Conservation (phyloP, 2,888 invertebrate species). For the Sminthurides aquaticus region DNA sequence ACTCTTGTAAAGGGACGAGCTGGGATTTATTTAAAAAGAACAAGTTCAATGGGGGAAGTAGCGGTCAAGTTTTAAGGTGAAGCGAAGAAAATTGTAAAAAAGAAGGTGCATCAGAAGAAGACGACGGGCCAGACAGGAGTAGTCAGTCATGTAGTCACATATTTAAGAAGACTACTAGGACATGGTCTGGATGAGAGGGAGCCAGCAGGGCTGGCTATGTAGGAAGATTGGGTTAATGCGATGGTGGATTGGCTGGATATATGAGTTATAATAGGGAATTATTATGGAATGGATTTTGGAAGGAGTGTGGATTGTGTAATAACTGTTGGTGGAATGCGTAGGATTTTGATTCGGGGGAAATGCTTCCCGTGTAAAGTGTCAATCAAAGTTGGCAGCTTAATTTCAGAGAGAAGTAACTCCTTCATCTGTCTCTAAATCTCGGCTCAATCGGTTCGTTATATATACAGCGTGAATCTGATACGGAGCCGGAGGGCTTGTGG, state of each 20-base stretch:
- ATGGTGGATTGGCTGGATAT: not conserved
- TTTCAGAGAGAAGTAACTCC: conserved; percentile 19
- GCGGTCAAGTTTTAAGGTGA: not conserved
- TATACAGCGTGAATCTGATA: not conserved
- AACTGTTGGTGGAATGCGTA: conserved; percentile 11
- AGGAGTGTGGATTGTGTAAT: no score
- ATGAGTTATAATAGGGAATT: not conserved
- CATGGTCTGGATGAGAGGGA: not conserved
- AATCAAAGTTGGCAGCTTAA: conserved; percentile 34
- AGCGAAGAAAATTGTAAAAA: not conserved
- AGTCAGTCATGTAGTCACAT: conserved; percentile 6
- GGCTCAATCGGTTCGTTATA: not conserved
- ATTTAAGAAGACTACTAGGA: not conserved
- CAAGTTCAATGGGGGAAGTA: not conserved
- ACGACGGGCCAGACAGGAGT: not conserved
- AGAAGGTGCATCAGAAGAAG: not conserved
- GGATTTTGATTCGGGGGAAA: conserved; percentile 19
- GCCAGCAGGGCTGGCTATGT: not conserved
- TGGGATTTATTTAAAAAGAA: no score
- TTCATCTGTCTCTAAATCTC: not conserved
- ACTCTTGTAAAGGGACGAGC: no score
- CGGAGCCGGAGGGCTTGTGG: no score
- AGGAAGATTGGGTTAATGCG: not conserved
- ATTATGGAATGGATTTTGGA: not conserved
- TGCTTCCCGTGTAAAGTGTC: conserved; percentile 27